phyloP scores from a whole-genome alignment of 2,797 vertebrate species.

The Propithecus deckenii region DNA sequence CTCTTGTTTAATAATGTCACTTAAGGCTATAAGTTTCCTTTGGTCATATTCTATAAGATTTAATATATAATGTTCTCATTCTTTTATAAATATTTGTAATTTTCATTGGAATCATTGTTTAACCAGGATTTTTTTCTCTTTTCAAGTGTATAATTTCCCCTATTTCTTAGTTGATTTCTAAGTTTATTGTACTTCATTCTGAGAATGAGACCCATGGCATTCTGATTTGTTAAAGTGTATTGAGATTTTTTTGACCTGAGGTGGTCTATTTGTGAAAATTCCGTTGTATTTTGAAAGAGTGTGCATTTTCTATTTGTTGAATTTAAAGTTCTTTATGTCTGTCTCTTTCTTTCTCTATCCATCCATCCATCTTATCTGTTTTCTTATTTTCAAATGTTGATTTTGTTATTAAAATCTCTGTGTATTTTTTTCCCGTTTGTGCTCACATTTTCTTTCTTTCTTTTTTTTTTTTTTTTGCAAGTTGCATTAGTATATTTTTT shows the following conservation, averaged over 20 bases:
- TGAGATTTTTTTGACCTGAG: not conserved
- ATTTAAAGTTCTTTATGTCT: not conserved
- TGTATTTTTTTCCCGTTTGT: not conserved
- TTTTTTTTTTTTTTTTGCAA: not conserved
- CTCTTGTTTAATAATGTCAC: not conserved
- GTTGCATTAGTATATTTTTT: not conserved
- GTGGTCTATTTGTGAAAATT: not conserved
- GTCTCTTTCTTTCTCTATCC: not conserved
- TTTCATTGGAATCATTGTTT: not conserved
- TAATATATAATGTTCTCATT: not conserved
- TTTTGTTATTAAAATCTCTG: slow-evolving; percentile 6
- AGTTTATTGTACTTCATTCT: not conserved
- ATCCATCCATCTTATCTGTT: not conserved
- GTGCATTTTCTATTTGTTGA: not conserved
- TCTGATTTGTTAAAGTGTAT: not conserved
- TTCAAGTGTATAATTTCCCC: not conserved
- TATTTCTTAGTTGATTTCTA: not conserved
- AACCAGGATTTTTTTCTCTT: not conserved
- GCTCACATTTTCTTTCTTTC: not conserved
- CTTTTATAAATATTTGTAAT: not conserved
- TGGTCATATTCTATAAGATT: not conserved
- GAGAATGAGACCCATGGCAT: not conserved
- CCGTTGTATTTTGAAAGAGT: not conserved
- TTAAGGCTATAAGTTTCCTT: not conserved
- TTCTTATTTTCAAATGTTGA: not conserved